Evolutionary conservation across 2,113 vertebrate genomes (phyloP), one percentile per base, ranked within the genome.

Genomic region (Pionites leucogaster): DNA sequence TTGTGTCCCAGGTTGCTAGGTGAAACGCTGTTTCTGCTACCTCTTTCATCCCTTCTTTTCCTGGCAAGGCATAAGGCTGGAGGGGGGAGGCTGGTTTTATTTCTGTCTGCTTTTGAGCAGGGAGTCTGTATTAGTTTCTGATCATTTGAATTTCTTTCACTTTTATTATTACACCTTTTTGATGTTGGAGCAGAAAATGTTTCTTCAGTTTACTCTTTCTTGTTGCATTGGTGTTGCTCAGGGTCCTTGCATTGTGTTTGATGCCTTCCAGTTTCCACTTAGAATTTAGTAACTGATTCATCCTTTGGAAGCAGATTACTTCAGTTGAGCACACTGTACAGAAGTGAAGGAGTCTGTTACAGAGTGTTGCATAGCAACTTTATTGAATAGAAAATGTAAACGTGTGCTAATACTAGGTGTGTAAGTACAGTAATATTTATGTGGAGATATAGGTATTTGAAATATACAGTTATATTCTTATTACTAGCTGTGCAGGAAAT

Each of bases 301-400:
- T 95, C 84, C 82, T 87, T 91, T 94, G 94, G 63, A 91, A 92
- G 69, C 46, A 85, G 81, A 92, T 88, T 87, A 77, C 59, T 95
- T 95, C 74, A 91, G 74, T 77, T 79, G 57, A 86, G 49, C 71
- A 72, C 35, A 11, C 77, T 59, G 70, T 62, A 72, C 10, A 19
- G 80, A 96, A 91, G 49, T 42, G 57, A 88, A 88, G 33, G 52
- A 88, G 53, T 79, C 62, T 68, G 67, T 80, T 95, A 67, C 81
- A 80, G 72, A 75, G 50, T 86, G 93, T 91, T 95, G 95, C 93
- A 37, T 93, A 93, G 75, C 87, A 92, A 88, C 68, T 90, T 94
- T 47, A 92, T 46, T 46, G 68, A 95, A 69, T 81, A 77, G 37
- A 68, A 94, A 80, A 74, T 28, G 28, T 55, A 75, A 60, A 44